Base-by-base conservation (phyloP, 2,888 invertebrate genomes). In the Drosophila kambysellisi region DNA sequence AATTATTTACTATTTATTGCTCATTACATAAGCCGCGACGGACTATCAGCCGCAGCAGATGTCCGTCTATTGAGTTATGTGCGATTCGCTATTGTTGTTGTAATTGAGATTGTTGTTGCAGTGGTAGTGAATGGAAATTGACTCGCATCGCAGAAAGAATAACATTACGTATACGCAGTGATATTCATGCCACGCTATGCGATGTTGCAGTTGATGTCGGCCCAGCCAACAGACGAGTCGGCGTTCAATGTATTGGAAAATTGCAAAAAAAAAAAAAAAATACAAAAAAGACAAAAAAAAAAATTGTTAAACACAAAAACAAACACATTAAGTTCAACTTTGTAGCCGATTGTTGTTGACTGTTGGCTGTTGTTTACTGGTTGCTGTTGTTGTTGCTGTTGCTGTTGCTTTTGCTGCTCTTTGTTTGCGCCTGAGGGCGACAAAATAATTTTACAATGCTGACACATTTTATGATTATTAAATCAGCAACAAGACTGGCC, bases 381-480 rank as follows among this genome's bases (percentile, higher is more conserved):
- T 29, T 51, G 30, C 29, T 52, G 30, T 54, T 17, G 33, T 37
- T 58, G 60, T 50, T 62, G 53, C 58, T 58, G 60, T 50, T 62
- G 53, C 58, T 69, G 64, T 63, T 74, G 74, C 41, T 53, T 70
- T 41, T 70, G 70, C 41, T 61, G 54, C 52, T 57, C 57, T 70
- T 74, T 86, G 84, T 77, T 76, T 83, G 64, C 41, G 74, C 74
- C 66, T 48, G 60, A 76, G 72, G 84, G 78, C 88, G 88, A 84
- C 88, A 76, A 87, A 86, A 89, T 86, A 86, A 86, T 86, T 86
- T 86, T 87, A 87, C 85, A 89, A 79, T 81, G 71, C 88, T 88
- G 86, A 85, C 90, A 89, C 88, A 89, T 88, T 89, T 87, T 88
- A 88, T 87, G 88, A 85, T 88, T 89, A 87, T 87, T 87, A 88